Percentiles rank a stretch among this genome's conserved stretches.
Evolutionary conservation across 2,113 vertebrate genomes (phyloP).

Genomic region (Pontoporia blainvillei): DNA sequence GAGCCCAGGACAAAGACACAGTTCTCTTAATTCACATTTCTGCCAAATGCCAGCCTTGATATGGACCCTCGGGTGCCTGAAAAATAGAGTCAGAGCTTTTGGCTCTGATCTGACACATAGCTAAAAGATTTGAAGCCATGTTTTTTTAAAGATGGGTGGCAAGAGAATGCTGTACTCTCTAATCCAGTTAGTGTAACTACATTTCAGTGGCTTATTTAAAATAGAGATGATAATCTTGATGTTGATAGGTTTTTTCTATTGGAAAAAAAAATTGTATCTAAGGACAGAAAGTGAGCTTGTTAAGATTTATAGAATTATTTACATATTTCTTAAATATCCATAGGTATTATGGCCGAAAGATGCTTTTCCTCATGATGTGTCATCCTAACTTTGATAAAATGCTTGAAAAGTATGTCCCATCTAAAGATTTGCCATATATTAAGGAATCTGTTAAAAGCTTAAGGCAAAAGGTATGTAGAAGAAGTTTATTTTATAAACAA

Average conservation of each 20-base stretch:
- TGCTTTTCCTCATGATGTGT: slow-evolving; percentile 90
- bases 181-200: not conserved
- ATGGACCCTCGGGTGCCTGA: not conserved
- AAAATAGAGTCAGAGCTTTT: not conserved
- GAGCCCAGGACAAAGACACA: not conserved
- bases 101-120: not conserved
- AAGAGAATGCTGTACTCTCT: not conserved
- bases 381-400: slow-evolving; percentile 92
- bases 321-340: slow-evolving; percentile 38
- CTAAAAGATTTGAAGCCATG: not conserved
- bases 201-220: not conserved
- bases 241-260: not conserved
- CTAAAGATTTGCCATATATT: slow-evolving; percentile 90
- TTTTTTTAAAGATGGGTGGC: not conserved
- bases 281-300: slow-evolving; percentile 14
- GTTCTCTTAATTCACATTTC: not conserved
- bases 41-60: not conserved
- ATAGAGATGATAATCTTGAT: not conserved
- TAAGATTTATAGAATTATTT: not conserved
- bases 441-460: slow-evolving; percentile 88
- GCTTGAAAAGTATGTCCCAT: slow-evolving; percentile 88
- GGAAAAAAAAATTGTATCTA: not conserved
- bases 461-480: slow-evolving; percentile 87
- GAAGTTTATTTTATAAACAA: slow-evolving; percentile 20
- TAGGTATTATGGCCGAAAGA: slow-evolving; percentile 93